phyloP scores from a whole-genome alignment of 2,797 vertebrate species.

The Phataginus tricuspis region DNA sequence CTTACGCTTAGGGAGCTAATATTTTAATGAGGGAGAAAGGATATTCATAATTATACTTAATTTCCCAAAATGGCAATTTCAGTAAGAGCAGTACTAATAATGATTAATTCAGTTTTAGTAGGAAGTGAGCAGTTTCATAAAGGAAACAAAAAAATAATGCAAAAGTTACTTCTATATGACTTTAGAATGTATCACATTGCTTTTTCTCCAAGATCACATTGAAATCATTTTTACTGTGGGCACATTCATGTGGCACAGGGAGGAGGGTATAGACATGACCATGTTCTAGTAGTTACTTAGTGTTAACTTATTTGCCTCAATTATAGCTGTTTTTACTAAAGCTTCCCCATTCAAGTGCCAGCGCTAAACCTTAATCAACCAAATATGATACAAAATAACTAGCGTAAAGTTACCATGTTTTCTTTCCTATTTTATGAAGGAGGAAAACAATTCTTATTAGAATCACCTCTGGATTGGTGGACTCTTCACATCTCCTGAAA shows the following conservation, averaged over 20 bases:
- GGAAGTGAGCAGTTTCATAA: neutral
- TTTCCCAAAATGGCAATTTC: neutral
- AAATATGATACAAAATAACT: neutral
- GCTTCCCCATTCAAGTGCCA: neutral
- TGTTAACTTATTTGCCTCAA: neutral
- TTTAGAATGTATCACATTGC: neutral
- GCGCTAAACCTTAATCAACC: neutral
- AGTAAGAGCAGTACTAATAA: neutral
- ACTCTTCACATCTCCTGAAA: neutral
- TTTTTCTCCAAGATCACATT: neutral
- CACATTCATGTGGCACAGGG: neutral
- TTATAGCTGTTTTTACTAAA: neutral
- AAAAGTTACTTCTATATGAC: neutral
- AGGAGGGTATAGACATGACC: neutral
- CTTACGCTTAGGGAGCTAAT: neutral
- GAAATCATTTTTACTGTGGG: neutral
- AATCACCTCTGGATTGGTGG: neutral
- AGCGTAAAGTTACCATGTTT: neutral
- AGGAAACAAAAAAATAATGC: slow-evolving; percentile 2
- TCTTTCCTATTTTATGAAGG: neutral
- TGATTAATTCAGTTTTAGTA: neutral
- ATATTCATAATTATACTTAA: neutral
- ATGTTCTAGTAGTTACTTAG: neutral
- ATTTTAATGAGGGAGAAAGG: neutral
- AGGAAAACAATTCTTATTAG: neutral